These are phyloP conservation scores for Toxotes chatareus DNA, from an alignment of 2,113 vertebrate species.

Conservation along the genomic window DNA sequence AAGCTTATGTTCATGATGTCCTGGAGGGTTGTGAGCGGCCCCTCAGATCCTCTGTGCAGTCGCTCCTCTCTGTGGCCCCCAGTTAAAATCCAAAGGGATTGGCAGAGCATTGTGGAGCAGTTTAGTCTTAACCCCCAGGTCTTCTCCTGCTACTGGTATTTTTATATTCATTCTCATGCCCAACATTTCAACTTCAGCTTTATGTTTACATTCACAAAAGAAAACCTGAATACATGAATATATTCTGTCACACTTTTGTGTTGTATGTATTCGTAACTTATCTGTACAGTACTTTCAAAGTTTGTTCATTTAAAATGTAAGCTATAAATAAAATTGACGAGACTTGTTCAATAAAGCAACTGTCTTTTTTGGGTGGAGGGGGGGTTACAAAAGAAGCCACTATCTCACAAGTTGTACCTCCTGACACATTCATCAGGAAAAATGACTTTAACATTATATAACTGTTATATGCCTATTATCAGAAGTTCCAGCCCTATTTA, in stretches of 20 bases:
- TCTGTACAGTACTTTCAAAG: conserved; percentile 4
- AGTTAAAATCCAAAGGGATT: not conserved
- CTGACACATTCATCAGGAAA: not conserved
- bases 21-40: not conserved
- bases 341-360: conserved; percentile 17
- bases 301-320: conserved; percentile 21
- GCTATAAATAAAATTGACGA: conserved; percentile 1
- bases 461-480: not conserved
- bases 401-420: not conserved
- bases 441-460: not conserved
- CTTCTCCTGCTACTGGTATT: not conserved
- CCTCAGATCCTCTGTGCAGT: not conserved
- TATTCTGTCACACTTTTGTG: not conserved
- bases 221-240: conserved; percentile 9
- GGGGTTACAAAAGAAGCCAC: not conserved
- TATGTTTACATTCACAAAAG: not conserved
- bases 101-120: too few relatives aligned
- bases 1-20: not conserved
- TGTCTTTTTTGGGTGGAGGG: not conserved
- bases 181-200: not conserved
- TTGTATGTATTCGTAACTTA: conserved; percentile 12
- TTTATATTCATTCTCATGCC: not conserved
- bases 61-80: not conserved
- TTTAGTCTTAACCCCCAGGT: not conserved
- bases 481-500: not conserved